Percentiles rank a stretch among this genome's conserved stretches.
Conservation (phyloP, 2,113 vertebrate genomes). For the Pica pica region DNA sequence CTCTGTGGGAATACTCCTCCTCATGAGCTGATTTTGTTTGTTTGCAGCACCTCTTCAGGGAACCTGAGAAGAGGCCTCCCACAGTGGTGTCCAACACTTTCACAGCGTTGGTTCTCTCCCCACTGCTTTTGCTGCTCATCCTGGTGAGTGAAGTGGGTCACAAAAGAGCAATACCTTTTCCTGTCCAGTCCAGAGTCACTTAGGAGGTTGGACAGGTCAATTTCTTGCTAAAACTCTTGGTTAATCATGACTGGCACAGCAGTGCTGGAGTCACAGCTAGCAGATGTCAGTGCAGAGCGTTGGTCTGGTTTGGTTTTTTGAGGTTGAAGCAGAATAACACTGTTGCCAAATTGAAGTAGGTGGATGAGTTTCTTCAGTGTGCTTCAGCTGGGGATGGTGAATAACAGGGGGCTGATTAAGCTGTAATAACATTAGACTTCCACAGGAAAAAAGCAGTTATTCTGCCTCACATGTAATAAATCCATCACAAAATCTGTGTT, state of each 20-base stretch:
- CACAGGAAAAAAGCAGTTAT: neutral
- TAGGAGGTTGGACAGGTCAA: neutral
- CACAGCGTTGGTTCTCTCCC: slow-evolving; percentile 90
- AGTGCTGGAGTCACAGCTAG: neutral
- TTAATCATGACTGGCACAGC: neutral
- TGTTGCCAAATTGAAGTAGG: neutral
- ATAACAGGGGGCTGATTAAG: neutral
- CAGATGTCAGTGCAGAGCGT: neutral
- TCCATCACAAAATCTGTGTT: neutral
- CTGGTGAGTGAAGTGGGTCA: slow-evolving; percentile 79
- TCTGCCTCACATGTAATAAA: neutral
- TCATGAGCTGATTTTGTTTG: neutral
- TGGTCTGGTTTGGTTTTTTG: neutral
- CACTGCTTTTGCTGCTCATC: slow-evolving; percentile 89
- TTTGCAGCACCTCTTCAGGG: slow-evolving; percentile 91
- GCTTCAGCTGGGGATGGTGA: neutral
- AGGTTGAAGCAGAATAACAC: neutral
- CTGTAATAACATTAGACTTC: neutral
- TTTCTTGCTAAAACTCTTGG: neutral
- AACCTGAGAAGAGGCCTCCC: slow-evolving; percentile 96
- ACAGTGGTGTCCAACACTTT: slow-evolving; percentile 93
- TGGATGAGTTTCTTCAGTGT: neutral
- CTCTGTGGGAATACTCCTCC: neutral
- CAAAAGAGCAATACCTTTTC: neutral
- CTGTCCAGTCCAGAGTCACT: neutral